Conservation (phyloP, 2,797 vertebrate genomes). For the Acanthiza pusilla region DNA sequence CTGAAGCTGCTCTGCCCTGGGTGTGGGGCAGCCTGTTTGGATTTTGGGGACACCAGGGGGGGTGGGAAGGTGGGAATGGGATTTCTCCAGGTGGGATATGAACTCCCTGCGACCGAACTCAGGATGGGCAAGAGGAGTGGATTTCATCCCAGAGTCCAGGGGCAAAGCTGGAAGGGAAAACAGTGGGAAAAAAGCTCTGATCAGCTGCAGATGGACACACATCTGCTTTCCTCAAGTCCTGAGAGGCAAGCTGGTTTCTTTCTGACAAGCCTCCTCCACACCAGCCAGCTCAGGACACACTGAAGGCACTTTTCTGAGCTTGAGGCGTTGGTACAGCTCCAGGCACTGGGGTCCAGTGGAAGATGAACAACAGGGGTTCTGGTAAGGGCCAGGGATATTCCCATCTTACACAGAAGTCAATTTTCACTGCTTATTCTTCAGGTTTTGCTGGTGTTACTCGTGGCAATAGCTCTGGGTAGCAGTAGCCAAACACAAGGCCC, state of each 20-base stretch:
- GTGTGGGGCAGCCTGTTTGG: not conserved
- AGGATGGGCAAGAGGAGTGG: not conserved
- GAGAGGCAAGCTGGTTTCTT: not conserved
- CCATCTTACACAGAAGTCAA: not conserved
- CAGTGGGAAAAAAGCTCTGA: not conserved
- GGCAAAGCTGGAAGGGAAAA: not conserved
- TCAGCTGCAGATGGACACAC: not conserved
- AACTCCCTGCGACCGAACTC: not conserved
- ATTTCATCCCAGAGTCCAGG: not conserved
- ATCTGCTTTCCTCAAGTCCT: not conserved
- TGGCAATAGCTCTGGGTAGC: not conserved
- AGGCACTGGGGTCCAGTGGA: not conserved
- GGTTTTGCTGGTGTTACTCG: not conserved
- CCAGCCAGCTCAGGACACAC: not conserved
- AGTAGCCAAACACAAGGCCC: not conserved
- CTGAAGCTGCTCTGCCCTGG: not conserved
- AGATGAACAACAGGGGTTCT: not conserved
- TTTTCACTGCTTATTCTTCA: not conserved
- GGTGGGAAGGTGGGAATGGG: not conserved
- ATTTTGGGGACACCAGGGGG: not conserved
- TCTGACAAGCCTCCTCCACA: not conserved
- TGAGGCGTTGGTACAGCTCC: not conserved
- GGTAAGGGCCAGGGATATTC: not conserved
- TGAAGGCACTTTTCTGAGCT: not conserved
- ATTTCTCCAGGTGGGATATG: not conserved